These are phyloP conservation scores for Drymonia ruficornis DNA, from an alignment of 2,888 invertebrate genomes.

Conservation along the genomic window DNA sequence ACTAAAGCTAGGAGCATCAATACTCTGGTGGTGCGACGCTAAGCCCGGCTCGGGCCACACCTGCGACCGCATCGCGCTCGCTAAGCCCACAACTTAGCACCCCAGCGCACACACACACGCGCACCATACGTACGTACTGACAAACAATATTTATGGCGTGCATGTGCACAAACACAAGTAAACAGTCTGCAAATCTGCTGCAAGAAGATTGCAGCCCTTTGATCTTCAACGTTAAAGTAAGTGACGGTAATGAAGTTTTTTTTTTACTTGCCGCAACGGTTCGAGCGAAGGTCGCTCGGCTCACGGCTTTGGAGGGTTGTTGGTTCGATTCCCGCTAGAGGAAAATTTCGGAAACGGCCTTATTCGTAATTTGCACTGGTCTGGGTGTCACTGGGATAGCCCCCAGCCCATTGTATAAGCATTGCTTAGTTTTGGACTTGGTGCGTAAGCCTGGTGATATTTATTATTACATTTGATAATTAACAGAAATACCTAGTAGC, in stretches of 20 bases:
- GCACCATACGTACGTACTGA: background rate
- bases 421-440: no score
- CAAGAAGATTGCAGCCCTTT: background rate
- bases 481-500: no score
- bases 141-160: background rate
- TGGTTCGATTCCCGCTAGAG: no score
- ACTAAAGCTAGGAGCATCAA: slow-evolving; percentile 41
- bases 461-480: no score
- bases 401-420: no score
- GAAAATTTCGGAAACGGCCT: no score
- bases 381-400: no score
- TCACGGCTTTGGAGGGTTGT: no score
- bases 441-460: no score
- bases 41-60: slow-evolving; percentile 58
- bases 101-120: slow-evolving; percentile 28
- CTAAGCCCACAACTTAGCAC: slow-evolving; percentile 51
- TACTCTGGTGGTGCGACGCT: slow-evolving; percentile 51
- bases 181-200: background rate
- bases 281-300: no score
- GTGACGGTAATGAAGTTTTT: background rate
- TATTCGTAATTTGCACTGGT: no score
- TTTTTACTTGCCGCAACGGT: no score
- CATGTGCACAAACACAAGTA: background rate
- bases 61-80: slow-evolving; percentile 59
- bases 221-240: background rate